Percentiles rank a stretch among this genome's conserved stretches.
Evolutionary conservation across 92 coral and sea anemone genomes (phyloP).

Genomic region (Zoanthus sansibaricus): DNA sequence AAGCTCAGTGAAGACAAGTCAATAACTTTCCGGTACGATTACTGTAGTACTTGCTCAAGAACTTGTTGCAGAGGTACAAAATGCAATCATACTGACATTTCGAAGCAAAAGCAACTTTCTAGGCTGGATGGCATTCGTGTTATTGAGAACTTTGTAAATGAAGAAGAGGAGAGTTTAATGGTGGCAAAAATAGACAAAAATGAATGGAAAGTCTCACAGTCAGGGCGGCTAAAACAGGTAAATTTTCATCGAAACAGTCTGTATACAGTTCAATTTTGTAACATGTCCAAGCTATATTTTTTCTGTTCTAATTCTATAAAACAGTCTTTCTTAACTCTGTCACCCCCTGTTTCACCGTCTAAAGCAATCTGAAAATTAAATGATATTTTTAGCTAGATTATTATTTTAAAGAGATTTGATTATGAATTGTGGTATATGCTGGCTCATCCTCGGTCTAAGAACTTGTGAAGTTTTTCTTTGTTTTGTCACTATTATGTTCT

Average conservation of each 20-base stretch:
- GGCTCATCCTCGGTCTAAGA: too few relatives aligned
- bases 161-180: slow-evolving; percentile 76
- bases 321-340: too few relatives aligned
- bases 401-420: too few relatives aligned
- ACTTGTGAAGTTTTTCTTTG: too few relatives aligned
- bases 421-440: too few relatives aligned
- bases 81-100: slow-evolving; percentile 12
- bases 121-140: slow-evolving; percentile 75
- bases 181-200: slow-evolving; percentile 81
- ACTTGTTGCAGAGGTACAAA: slow-evolving; percentile 44
- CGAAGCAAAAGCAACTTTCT: slow-evolving; percentile 3
- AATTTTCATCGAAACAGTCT: neutral
- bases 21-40: slow-evolving; percentile 35
- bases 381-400: too few relatives aligned
- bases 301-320: too few relatives aligned
- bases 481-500: too few relatives aligned
- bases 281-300: too few relatives aligned
- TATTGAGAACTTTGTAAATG: slow-evolving; percentile 72
- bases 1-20: slow-evolving; percentile 11
- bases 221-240: slow-evolving; percentile 96
- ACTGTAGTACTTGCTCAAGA: slow-evolving; percentile 73
- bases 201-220: slow-evolving; percentile 89
- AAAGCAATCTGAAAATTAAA: too few relatives aligned
- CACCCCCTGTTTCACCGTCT: too few relatives aligned
- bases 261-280: too few relatives aligned